These are phyloP conservation scores for Eremophila alpestris DNA, from an alignment of 2,797 vertebrate genomes.

Conservation along the genomic window DNA sequence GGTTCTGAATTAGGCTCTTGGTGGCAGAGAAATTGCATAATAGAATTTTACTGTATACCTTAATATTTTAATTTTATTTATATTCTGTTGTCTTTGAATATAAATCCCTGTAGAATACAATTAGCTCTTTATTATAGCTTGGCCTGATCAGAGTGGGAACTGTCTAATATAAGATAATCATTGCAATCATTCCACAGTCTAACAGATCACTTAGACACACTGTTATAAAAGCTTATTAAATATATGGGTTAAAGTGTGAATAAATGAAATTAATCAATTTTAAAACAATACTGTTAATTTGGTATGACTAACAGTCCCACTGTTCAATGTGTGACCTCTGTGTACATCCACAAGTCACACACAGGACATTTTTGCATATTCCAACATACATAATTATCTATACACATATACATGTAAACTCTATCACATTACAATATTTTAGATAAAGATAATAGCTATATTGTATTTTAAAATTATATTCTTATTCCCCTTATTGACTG, in stretches of 20 bases:
- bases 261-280: not conserved
- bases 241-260: not conserved
- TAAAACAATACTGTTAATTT: not conserved
- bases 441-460: not conserved
- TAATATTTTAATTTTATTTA: not conserved
- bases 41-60: not conserved
- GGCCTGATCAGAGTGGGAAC: not conserved
- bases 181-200: not conserved
- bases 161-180: not conserved
- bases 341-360: not conserved
- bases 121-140: not conserved
- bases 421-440: not conserved
- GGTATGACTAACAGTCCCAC: not conserved
- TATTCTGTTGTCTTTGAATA: not conserved
- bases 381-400: not conserved
- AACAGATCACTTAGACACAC: not conserved
- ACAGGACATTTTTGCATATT: not conserved
- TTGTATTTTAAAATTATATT: not conserved
- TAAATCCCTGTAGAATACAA: not conserved
- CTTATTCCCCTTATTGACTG: not conserved
- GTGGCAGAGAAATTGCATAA: not conserved
- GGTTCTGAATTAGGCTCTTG: not conserved
- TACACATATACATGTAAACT: not conserved
- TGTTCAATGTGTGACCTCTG: not conserved
- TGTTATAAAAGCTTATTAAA: not conserved